Conservation (phyloP, 2,888 invertebrate species). For the Sclerodermus sp. region DNA sequence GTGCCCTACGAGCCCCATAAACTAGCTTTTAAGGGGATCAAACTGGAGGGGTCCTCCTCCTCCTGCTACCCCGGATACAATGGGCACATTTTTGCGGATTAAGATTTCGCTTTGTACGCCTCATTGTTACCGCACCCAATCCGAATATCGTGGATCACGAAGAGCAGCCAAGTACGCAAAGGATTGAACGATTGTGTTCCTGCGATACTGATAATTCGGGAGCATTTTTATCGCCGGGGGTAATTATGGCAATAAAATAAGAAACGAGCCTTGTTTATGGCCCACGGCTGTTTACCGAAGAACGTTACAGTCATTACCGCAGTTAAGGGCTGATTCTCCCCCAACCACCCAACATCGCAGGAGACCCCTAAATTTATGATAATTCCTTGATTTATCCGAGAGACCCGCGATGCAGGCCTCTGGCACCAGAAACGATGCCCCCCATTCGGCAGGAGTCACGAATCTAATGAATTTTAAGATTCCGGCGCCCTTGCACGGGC, state of each 20-base stretch:
- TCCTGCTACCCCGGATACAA: constrained; percentile 25
- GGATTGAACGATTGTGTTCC: constrained; percentile 1
- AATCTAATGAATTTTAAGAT: no score
- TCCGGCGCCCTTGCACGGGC: no score
- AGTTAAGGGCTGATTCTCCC: no score
- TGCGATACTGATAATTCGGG: no score
- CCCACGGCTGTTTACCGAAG: not conserved
- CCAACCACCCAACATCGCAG: no score
- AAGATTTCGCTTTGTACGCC: constrained; percentile 25
- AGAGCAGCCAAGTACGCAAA: constrained; percentile 1
- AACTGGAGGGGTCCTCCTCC: constrained; percentile 13
- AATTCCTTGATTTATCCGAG: no score
- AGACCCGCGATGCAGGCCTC: no score
- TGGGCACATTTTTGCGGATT: constrained; percentile 45
- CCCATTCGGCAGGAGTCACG: no score
- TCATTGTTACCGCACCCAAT: constrained; percentile 29
- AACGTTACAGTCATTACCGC: no score
- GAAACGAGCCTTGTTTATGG: not conserved
- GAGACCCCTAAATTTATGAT: no score
- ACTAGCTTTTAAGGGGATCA: constrained; percentile 47
- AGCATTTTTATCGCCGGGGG: not conserved
- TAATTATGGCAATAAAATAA: not conserved
- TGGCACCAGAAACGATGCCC: no score
- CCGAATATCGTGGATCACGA: constrained; percentile 16
- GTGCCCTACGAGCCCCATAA: constrained; percentile 21